Conservation (phyloP, 1,140 invertebrate genomes). For the Anoplophora glabripennis region DNA sequence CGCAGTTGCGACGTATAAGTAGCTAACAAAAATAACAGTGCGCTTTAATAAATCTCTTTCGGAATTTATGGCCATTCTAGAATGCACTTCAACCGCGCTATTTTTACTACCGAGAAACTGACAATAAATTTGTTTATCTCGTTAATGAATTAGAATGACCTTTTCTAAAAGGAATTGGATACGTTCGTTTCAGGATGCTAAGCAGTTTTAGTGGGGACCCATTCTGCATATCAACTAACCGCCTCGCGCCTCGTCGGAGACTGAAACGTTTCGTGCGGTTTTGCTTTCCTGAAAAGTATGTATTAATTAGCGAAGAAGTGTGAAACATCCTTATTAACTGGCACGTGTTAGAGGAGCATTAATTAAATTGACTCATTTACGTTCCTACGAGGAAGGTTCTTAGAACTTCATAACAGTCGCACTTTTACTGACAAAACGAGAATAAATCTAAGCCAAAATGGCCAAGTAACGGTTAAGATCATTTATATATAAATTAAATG, state of each 20-base stretch:
- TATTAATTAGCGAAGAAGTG: constrained; percentile 19
- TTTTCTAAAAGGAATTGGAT: constrained; percentile 15
- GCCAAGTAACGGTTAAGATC: not conserved
- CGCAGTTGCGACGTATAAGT: constrained; percentile 1
- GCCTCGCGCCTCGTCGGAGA: constrained; percentile 5
- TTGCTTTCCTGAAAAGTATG: constrained; percentile 20
- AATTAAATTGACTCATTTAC: constrained; percentile 19
- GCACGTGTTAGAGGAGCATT: not conserved
- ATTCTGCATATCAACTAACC: constrained; percentile 16
- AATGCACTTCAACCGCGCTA: constrained; percentile 10
- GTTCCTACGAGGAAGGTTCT: not conserved
- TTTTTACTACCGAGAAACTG: constrained; percentile 19
- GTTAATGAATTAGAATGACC: constrained; percentile 19
- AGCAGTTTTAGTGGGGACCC: not conserved
- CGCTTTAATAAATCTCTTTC: constrained; percentile 11
- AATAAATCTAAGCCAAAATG: not conserved
- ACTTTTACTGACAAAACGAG: not conserved
- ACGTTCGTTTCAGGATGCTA: constrained; percentile 4
- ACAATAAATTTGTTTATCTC: constrained; percentile 17
- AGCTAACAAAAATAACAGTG: constrained; percentile 12
- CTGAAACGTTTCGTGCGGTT: constrained; percentile 19
- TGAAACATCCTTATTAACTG: constrained; percentile 19
- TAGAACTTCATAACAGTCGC: not conserved
- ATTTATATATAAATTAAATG: no score
- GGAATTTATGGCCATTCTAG: constrained; percentile 10